A percentile compares a stretch with the other conserved stretches of the same genome.
Evolutionary conservation across 92 coral and sea anemone species (phyloP).

Genomic region (Desmophyllum pertusum): DNA sequence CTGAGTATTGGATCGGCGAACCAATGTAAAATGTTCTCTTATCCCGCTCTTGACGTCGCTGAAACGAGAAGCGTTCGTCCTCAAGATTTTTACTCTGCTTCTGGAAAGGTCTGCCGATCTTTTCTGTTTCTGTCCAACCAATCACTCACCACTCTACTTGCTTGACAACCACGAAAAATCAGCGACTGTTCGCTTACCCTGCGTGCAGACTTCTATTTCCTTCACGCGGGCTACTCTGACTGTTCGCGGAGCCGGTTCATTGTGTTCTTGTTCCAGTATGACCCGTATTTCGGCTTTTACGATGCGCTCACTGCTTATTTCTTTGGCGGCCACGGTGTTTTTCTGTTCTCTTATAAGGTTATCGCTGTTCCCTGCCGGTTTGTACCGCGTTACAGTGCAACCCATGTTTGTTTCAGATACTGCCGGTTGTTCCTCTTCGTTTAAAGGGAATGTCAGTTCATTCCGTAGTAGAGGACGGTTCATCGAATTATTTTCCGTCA

Average conservation of each 20-base stretch:
- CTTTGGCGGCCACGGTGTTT: neutral
- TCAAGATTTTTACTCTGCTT: neutral
- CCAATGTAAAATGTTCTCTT: neutral
- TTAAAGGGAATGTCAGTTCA: neutral
- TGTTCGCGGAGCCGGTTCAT: neutral
- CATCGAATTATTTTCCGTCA: neutral
- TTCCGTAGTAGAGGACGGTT: neutral
- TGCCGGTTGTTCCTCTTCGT: too few relatives aligned
- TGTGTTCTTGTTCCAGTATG: neutral
- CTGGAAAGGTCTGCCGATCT: neutral
- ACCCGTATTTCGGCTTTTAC: neutral
- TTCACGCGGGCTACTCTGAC: too few relatives aligned
- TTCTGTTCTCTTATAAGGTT: neutral
- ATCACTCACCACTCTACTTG: too few relatives aligned
- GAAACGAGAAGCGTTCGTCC: neutral
- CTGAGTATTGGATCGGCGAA: neutral
- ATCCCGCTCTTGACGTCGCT: neutral
- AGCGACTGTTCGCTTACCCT: neutral
- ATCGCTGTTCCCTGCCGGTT: neutral
- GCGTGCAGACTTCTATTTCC: too few relatives aligned
- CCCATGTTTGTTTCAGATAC: neutral
- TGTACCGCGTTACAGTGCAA: neutral
- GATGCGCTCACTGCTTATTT: neutral
- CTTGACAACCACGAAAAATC: constrained; percentile 13
- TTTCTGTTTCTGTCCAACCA: neutral